Evolutionary conservation across 92 coral and sea anemone genomes (phyloP).

Genomic region (Parazoanthus darwini): DNA sequence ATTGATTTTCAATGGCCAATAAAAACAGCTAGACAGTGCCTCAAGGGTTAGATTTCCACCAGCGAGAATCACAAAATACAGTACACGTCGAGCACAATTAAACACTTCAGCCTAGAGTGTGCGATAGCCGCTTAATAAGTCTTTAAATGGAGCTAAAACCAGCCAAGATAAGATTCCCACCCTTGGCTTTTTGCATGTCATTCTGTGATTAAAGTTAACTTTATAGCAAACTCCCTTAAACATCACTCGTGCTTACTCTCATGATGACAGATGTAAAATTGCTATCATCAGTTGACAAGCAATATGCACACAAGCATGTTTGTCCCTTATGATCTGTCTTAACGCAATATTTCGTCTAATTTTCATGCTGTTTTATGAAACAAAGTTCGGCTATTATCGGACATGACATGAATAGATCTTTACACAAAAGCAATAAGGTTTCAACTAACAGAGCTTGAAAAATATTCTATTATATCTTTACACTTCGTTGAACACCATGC

Average conservation of each 20-base stretch:
- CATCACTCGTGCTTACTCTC: not conserved
- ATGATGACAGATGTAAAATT: not conserved
- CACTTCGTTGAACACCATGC: slow-evolving; percentile 2
- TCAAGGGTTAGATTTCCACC: not conserved
- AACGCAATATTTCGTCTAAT: not conserved
- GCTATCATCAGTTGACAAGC: not conserved
- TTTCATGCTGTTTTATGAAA: not conserved
- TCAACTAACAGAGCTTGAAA: not conserved
- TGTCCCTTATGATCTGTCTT: not conserved
- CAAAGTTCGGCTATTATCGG: not conserved
- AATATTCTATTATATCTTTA: not conserved
- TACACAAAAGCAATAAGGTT: not conserved
- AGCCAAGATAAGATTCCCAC: not conserved
- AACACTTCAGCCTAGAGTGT: not conserved
- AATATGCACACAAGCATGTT: not conserved
- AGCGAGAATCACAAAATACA: not conserved
- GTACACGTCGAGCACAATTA: not conserved
- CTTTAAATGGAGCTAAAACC: not conserved
- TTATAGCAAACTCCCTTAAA: not conserved
- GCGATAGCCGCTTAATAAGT: not conserved
- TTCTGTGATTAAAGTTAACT: not conserved
- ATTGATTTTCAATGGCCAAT: not conserved
- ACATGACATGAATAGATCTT: not conserved
- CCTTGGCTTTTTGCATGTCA: not conserved
- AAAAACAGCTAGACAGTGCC: not conserved